Evolutionary conservation across 1,140 invertebrate species (phyloP), one percentile per base, ranked within the genome.

Genomic region (Vanessa tameamea): DNA sequence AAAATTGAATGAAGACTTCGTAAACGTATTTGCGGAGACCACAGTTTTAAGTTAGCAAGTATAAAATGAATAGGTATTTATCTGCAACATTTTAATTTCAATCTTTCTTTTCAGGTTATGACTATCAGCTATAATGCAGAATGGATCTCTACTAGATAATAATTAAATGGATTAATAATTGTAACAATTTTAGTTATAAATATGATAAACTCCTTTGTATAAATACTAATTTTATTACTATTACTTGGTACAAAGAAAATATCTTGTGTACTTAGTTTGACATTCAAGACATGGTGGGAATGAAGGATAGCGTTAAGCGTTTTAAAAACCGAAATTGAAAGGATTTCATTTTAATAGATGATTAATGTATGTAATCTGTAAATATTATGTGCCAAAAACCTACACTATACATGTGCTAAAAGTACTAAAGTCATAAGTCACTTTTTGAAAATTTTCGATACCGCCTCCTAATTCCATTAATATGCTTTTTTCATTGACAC

Each of bases 131-230:
- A 61, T 37, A 85, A 23, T 81, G 84, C 84, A 88, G 84, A 82
- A 86, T 81, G 82, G 87, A 89, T 89, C 87, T 90, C 87, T 78
- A 78, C 77, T 89, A 88, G 86, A 83, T 86, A 61, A 57, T 57
- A 86, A 82, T 82, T 75, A 82, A 77, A 64, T 76, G 75, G 73
- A 77, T 82, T 86, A 84, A 43, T 43, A 43, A 65, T 72, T 71
- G 31, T 71, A 67, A 76, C 68, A 68, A 84, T 82, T 85, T 82
- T 88, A 84, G 77, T 75, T 79, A 68, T 83, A 83, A 85, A 78
- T 83, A 90, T 82, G 83, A 80, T 82, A 86, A 80, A 83, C 26
- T 63, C 73, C 68, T 69, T 26, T 68, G 66, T 73, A 31, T 20
- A 63, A 64, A 69, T 65, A 51, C 14, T 67, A 67, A 66, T 23